phyloP scores from a whole-genome alignment of 1,140 invertebrate genomes.

The Drosophila insularis region DNA sequence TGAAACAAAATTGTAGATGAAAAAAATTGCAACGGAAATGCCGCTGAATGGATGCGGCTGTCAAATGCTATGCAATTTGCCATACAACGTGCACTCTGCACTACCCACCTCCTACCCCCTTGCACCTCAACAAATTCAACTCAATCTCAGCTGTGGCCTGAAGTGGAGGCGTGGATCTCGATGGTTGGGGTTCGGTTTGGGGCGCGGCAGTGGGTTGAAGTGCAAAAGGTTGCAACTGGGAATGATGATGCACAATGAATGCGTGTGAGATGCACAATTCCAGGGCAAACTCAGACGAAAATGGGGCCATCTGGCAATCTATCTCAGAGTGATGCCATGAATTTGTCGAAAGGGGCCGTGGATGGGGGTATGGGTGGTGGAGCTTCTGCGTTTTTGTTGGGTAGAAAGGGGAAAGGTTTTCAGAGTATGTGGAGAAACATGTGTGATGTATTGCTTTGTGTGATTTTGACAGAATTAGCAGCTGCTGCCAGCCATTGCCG shows the following conservation, averaged over 20 bases:
- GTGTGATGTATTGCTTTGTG: conserved; percentile 78
- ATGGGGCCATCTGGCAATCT: conserved; percentile 67
- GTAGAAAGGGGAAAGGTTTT: too few species aligned
- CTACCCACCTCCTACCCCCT: not conserved
- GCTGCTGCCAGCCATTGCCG: conserved; percentile 74
- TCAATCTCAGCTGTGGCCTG: conserved; percentile 67
- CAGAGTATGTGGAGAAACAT: conserved; percentile 26
- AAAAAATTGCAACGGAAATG: conserved; percentile 50
- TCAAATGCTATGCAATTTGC: conserved; percentile 75
- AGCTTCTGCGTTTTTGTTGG: too few species aligned
- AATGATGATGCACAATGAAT: conserved; percentile 38
- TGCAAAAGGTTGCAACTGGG: not conserved
- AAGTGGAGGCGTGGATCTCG: conserved; percentile 8
- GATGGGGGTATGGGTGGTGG: not conserved
- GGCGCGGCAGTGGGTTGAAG: not conserved
- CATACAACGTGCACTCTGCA: conserved; percentile 27
- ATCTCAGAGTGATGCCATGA: conserved; percentile 71
- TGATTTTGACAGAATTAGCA: conserved; percentile 79
- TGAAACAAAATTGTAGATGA: conserved; percentile 9
- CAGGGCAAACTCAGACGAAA: conserved; percentile 27
- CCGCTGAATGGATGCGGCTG: conserved; percentile 71
- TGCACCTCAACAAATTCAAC: conserved; percentile 45
- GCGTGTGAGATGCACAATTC: conserved; percentile 37
- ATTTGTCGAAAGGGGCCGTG: conserved; percentile 41
- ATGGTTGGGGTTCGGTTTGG: not conserved